phyloP scores from a whole-genome alignment of 2,888 invertebrate genomes.

The Harmothoe impar region DNA sequence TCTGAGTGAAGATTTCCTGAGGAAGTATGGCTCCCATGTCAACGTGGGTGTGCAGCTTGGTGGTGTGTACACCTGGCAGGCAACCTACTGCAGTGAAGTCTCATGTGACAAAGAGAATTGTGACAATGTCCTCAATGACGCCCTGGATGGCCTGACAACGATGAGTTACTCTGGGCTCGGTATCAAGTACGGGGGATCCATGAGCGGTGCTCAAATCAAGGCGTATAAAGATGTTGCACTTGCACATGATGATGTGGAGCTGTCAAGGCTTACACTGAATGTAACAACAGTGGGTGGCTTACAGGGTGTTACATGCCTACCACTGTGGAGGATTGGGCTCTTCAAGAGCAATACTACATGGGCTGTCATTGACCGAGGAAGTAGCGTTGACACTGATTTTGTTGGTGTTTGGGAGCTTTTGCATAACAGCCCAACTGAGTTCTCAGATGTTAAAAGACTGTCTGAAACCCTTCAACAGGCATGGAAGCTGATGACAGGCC shows the following conservation, averaged over 20 bases:
- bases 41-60: background rate
- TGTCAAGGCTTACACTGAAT: background rate
- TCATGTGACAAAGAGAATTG: background rate
- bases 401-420: background rate
- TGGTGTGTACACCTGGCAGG: conserved; percentile 8
- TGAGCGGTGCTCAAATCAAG: background rate
- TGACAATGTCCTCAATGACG: background rate
- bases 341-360: conserved; percentile 6
- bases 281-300: background rate
- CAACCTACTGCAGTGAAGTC: background rate
- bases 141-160: background rate
- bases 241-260: background rate
- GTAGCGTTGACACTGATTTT: background rate
- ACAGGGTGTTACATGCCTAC: background rate
- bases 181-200: background rate
- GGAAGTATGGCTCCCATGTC: conserved; percentile 43
- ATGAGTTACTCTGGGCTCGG: conserved; percentile 11
- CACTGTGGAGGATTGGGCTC: conserved; percentile 11
- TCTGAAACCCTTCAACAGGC: background rate
- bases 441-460: background rate
- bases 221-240: background rate
- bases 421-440: background rate
- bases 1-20: background rate
- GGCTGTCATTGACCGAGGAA: conserved; percentile 38
- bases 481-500: background rate